A percentile compares a stretch with the other conserved stretches of the same genome.
Conservation (phyloP, 2,888 invertebrate species). For the Nowickia ferox region DNA sequence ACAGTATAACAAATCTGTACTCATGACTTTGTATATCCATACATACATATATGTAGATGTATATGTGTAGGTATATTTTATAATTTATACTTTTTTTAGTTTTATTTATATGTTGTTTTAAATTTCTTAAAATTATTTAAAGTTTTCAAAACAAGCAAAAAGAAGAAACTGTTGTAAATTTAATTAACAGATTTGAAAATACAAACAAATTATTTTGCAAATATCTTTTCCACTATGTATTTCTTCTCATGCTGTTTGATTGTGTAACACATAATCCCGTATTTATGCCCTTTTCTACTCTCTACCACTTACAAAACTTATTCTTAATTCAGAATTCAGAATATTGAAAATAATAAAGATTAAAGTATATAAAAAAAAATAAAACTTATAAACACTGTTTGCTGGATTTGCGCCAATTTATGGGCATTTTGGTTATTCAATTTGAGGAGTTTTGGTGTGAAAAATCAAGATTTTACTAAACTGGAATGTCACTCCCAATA, state of each 20-base stretch:
- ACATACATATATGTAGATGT: too few relatives aligned
- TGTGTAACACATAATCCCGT: constrained; percentile 36
- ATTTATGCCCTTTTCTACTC: constrained; percentile 51
- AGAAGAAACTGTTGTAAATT: constrained; percentile 23
- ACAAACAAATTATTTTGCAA: constrained; percentile 32
- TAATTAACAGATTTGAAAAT: constrained; percentile 25
- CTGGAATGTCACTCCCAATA: too few relatives aligned
- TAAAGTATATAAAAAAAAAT: constrained; percentile 18
- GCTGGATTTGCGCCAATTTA: background rate
- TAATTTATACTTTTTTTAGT: constrained; percentile 31
- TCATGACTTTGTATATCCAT: too few relatives aligned
- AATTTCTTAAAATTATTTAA: constrained; percentile 36
- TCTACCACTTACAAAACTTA: constrained; percentile 24
- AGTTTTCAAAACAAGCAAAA: constrained; percentile 19
- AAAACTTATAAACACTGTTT: constrained; percentile 17
- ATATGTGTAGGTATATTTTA: background rate
- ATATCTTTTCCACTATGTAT: constrained; percentile 2
- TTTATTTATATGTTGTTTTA: constrained; percentile 32
- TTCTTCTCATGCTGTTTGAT: constrained; percentile 55
- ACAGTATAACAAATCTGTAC: constrained; percentile 32
- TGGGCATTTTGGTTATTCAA: background rate
- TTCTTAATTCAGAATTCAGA: constrained; percentile 30
- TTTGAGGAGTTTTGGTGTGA: too few relatives aligned
- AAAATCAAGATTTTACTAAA: too few relatives aligned
- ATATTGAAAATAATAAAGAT: constrained; percentile 41